A percentile compares a stretch with the other conserved stretches of the same genome.
These are phyloP conservation scores for Hoplostethus mediterraneus DNA, from an alignment of 2,797 vertebrate species.

Conservation along the genomic window DNA sequence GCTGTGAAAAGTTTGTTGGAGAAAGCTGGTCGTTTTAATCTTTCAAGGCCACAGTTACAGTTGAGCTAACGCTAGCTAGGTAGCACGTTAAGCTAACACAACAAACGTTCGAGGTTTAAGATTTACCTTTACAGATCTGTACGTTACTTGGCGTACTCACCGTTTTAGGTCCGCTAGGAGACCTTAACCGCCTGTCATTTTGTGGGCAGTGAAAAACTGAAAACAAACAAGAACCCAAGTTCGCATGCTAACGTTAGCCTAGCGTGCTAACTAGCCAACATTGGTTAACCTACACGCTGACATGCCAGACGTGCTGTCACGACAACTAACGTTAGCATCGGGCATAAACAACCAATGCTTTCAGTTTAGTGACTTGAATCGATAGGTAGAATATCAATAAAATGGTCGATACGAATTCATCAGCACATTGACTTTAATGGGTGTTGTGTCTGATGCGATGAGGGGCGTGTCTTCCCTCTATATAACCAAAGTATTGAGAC, in stretches of 20 bases:
- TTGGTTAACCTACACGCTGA: neutral
- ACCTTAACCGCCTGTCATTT: fast-evolving
- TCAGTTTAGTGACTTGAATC: no score
- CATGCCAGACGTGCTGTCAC: no score
- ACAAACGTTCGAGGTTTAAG: constrained; percentile 11
- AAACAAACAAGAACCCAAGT: fast-evolving
- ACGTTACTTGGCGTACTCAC: fast-evolving
- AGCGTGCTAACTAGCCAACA: neutral
- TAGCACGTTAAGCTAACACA: constrained; percentile 58
- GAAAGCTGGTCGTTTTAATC: constrained; percentile 5
- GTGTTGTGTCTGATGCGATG: no score
- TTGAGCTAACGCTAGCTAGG: constrained; percentile 42
- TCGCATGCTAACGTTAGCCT: constrained; percentile 19
- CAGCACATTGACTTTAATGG: no score
- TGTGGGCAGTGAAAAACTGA: no score
- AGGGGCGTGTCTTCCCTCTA: no score
- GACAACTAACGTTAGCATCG: no score
- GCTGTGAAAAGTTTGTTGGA: fast-evolving
- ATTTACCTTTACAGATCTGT: neutral
- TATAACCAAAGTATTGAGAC: no score
- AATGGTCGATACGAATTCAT: no score
- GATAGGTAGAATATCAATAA: no score
- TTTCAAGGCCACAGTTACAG: constrained; percentile 71
- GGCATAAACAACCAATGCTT: no score
- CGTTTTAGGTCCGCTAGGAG: fast-evolving